Conservation (phyloP, 2,888 invertebrate genomes). For the Rhimphoctona megacephalus region DNA sequence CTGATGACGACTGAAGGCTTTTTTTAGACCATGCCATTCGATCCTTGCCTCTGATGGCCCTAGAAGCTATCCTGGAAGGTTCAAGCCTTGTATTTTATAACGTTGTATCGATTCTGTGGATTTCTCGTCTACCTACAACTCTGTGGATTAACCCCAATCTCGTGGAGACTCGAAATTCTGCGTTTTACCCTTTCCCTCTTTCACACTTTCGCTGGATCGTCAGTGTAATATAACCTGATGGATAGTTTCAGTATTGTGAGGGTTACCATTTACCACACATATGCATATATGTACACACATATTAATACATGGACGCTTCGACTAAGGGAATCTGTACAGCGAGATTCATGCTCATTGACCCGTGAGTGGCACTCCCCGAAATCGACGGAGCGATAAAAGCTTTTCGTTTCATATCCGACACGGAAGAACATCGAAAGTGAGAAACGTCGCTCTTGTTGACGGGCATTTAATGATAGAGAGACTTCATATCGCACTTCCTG, state of each 20-base stretch:
- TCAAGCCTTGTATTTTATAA: conserved; percentile 7
- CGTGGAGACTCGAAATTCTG: neutral
- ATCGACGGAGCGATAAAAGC: conserved; percentile 47
- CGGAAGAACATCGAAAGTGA: conserved; percentile 32
- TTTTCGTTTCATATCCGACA: conserved; percentile 43
- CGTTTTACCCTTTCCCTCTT: neutral
- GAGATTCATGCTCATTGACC: conserved; percentile 52
- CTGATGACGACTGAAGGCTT: conserved; percentile 1
- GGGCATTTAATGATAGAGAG: conserved; percentile 26
- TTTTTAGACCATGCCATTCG: conserved; percentile 15
- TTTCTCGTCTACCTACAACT: conserved; percentile 17
- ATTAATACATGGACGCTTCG: neutral
- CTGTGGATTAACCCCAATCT: conserved; percentile 37
- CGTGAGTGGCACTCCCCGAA: conserved; percentile 50
- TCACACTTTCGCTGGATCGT: neutral
- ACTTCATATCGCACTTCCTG: neutral
- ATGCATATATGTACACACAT: neutral
- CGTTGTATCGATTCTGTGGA: conserved; percentile 5
- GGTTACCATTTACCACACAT: conserved; percentile 2
- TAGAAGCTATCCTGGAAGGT: conserved; percentile 3
- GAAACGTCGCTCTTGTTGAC: conserved; percentile 14
- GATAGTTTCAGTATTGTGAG: conserved; percentile 23
- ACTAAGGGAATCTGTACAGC: conserved; percentile 22
- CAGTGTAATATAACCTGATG: neutral
- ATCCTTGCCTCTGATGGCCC: conserved; percentile 6